Percentiles rank a stretch among this genome's conserved stretches.
phyloP scores from a whole-genome alignment of 2,797 vertebrate species.

The Sebastes itinus region DNA sequence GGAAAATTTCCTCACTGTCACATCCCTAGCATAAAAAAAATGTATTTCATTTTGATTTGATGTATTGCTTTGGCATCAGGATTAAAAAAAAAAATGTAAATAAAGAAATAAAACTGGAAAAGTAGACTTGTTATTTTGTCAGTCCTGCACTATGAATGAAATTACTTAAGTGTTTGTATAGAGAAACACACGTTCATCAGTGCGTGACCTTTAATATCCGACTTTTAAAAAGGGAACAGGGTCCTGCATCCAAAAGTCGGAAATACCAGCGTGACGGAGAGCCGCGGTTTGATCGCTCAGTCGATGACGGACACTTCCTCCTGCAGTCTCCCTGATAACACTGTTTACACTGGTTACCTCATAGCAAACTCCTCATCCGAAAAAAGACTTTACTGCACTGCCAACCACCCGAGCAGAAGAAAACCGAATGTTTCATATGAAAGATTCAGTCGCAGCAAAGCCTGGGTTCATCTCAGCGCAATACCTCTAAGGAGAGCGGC shows the following conservation, averaged over 20 bases:
- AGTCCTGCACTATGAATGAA: not conserved
- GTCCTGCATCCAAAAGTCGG: conserved; percentile 36
- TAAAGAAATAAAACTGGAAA: not conserved
- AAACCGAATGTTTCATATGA: not conserved
- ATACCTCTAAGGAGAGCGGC: not conserved
- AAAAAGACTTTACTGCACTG: conserved; percentile 25
- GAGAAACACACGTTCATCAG: not conserved
- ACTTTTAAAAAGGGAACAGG: conserved; percentile 15
- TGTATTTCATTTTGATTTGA: not conserved
- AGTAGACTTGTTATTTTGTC: not conserved
- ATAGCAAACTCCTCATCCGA: conserved; percentile 30
- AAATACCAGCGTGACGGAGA: conserved; percentile 58
- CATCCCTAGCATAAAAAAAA: not conserved
- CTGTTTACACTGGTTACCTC: conserved; percentile 66
- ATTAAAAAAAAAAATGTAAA: no score
- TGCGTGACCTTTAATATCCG: conserved; percentile 23
- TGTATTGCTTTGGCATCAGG: not conserved
- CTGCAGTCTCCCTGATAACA: conserved; percentile 74
- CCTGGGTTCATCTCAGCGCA: not conserved
- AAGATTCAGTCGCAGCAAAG: not conserved
- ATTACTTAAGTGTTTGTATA: not conserved
- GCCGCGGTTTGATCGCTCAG: conserved; percentile 53
- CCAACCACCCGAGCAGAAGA: not conserved
- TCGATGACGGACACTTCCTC: conserved; percentile 75
- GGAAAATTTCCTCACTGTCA: not conserved